Conservation (phyloP, 2,797 vertebrate species). For the Kryptopterus vitreolus region DNA sequence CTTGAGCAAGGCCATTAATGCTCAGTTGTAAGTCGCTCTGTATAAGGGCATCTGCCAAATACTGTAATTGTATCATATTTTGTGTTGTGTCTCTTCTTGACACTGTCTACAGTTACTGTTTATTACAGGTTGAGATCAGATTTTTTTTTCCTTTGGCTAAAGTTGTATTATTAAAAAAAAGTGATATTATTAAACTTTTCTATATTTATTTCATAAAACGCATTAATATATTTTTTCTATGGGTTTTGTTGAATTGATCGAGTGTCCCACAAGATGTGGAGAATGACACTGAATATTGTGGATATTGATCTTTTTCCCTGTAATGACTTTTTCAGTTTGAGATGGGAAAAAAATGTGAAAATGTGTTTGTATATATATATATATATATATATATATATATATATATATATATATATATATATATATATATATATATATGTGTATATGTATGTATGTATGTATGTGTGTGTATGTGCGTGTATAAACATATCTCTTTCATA, state of each 20-base stretch:
- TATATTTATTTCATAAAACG: not conserved
- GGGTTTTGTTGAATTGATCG: not conserved
- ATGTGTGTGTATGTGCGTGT: too few relatives aligned
- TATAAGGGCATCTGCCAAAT: too few relatives aligned
- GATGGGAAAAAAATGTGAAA: not conserved
- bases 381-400: not conserved
- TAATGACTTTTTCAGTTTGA: not conserved
- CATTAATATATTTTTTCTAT: not conserved
- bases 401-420: not conserved
- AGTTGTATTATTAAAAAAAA: not conserved
- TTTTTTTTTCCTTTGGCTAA: not conserved
- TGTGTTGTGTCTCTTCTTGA: too few relatives aligned
- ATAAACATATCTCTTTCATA: not conserved
- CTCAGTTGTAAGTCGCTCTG: too few relatives aligned
- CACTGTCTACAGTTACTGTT: too few relatives aligned
- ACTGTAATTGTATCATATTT: too few relatives aligned
- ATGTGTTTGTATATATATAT: too few relatives aligned
- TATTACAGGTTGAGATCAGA: not conserved
- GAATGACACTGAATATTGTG: not conserved
- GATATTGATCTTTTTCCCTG: not conserved
- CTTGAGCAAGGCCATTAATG: too few relatives aligned
- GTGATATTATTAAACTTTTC: not conserved
- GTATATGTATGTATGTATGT: too few relatives aligned
- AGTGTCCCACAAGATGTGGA: not conserved
- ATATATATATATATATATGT: not conserved